phyloP scores from a whole-genome alignment of 2,797 vertebrate genomes.

The Coregonus suidteri region DNA sequence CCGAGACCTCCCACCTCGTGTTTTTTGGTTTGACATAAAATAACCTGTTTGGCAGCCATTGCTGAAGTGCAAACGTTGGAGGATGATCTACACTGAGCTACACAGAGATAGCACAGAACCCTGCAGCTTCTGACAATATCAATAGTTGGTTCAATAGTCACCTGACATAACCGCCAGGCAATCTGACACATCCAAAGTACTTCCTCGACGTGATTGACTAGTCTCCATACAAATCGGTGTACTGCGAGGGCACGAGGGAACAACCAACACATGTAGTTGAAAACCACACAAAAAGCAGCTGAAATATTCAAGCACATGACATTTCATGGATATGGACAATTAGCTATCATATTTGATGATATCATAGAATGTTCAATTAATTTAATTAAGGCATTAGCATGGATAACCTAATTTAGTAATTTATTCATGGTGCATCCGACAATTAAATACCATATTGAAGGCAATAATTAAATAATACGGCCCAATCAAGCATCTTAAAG shows the following conservation, averaged over 20 bases:
- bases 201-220: not conserved
- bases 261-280: not conserved
- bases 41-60: slow-evolving; percentile 2
- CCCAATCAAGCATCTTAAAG: not conserved
- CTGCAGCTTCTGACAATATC: not conserved
- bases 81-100: slow-evolving; percentile 5
- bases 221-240: not conserved
- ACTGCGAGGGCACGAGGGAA: not conserved
- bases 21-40: slow-evolving; percentile 10
- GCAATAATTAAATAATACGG: not conserved
- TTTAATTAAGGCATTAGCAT: not conserved
- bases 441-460: not conserved
- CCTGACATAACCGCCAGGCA: not conserved
- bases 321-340: not conserved
- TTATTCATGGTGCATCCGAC: not conserved
- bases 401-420: not conserved
- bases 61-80: not conserved
- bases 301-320: not conserved
- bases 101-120: slow-evolving; percentile 2
- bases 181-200: not conserved
- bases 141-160: not conserved
- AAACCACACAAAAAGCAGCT: not conserved
- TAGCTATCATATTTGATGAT: not conserved
- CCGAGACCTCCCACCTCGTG: not conserved
- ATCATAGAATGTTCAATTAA: not conserved